A percentile compares a stretch with the other conserved stretches of the same genome.
These are phyloP conservation scores for Esperia sulphurella DNA, from an alignment of 2,888 invertebrate species.

Conservation along the genomic window DNA sequence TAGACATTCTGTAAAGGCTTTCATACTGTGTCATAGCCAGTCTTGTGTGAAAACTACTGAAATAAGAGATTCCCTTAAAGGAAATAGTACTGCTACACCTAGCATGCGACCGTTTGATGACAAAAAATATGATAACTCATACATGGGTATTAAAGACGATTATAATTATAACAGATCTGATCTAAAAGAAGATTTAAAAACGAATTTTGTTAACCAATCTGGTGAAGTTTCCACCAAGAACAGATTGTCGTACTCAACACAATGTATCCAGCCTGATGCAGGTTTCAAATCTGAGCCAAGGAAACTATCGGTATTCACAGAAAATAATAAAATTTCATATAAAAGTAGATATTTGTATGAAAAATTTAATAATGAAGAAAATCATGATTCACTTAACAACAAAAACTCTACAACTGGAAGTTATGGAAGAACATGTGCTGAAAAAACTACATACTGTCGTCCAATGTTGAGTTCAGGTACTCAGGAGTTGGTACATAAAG, in stretches of 20 bases:
- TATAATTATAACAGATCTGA: not conserved
- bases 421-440: not conserved
- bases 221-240: not conserved
- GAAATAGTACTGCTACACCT: not conserved
- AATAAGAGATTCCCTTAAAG: not conserved
- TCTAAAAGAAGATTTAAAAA: not conserved
- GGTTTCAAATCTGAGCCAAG: not conserved
- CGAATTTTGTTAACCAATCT: not conserved
- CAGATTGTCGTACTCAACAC: not conserved
- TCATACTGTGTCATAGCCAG: not conserved
- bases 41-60: not conserved
- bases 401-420: not conserved
- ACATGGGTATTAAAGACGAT: not conserved
- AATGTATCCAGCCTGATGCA: not conserved
- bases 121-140: not conserved
- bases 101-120: no score
- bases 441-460: conserved; percentile 29
- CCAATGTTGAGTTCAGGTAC: conserved; percentile 33
- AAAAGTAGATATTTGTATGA: not conserved
- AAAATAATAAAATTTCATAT: not conserved
- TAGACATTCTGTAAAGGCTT: not conserved
- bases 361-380: not conserved
- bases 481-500: conserved; percentile 39
- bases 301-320: not conserved
- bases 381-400: not conserved